Evolutionary conservation across 2,888 invertebrate genomes (phyloP), one percentile per base, ranked within the genome.

Genomic region (Cerastis rubricosa): DNA sequence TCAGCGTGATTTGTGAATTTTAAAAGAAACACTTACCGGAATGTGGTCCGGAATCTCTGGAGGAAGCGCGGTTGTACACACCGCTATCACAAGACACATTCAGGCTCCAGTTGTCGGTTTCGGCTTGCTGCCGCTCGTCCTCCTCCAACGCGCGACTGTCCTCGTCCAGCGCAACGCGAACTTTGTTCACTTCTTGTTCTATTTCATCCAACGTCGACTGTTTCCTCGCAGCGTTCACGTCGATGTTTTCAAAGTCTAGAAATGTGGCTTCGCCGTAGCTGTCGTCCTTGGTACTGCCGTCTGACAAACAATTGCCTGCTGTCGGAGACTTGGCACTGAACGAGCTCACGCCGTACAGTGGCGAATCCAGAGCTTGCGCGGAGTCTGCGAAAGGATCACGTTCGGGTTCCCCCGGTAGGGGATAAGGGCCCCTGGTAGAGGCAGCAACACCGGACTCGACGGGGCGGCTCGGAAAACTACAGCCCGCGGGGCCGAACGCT

Each of bases 51-150:
- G 97, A 97, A 87, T 97, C 97, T 81, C 97, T 94, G 73, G 97
- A 97, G 40, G 97, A 97, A 45, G 97, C 97, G 43, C 97, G 97
- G 89, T 97, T 97, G 91, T 97, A 97, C 84, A 97, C 97, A 78
- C 97, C 97, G 90, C 97, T 97, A 89, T 97, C 97, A 82, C 97
- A 97, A 78, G 97, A 97, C 84, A 97, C 96, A 91, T 97, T 97
- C 85, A 97, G 91, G 81, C 97, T 96, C 97, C 97, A 97, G 89
- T 95, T 96, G 85, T 97, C 97, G 0, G 94, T 95, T 84, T 97
- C 96, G 6, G 93, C 96, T 83, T 95, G 96, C 29, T 96, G 95
- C 54, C 93, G 89, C 81, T 96, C 96, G 91, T 96, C 95, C 84
- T 95, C 96, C 49, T 96, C 96, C 78, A 97, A 89, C n/a, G 96